These are phyloP conservation scores for Dendrocincla tyrannina DNA, from an alignment of 2,797 vertebrate species.

Conservation along the genomic window DNA sequence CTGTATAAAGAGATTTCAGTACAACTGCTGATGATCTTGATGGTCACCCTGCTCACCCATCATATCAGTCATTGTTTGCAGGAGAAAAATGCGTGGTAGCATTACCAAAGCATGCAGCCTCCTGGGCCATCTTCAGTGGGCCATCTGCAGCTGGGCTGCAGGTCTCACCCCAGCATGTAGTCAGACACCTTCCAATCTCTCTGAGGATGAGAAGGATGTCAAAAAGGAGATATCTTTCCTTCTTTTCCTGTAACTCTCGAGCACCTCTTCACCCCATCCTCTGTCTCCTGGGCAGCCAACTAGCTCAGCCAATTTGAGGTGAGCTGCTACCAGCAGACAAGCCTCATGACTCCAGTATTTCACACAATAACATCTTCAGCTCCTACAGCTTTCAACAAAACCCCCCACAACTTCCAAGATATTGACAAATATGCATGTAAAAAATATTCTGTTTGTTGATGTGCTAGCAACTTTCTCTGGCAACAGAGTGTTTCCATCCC, in stretches of 20 bases:
- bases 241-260: not conserved
- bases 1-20: not conserved
- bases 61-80: not conserved
- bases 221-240: not conserved
- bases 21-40: not conserved
- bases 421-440: not conserved
- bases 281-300: not conserved
- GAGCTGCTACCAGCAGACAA: not conserved
- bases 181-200: not conserved
- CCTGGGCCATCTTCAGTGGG: not conserved
- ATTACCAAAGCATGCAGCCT: not conserved
- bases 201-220: not conserved
- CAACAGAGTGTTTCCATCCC: not conserved
- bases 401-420: not conserved
- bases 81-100: not conserved
- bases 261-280: rapidly evolving
- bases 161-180: not conserved
- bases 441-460: not conserved
- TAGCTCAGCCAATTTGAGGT: not conserved
- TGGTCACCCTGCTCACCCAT: not conserved
- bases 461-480: not conserved
- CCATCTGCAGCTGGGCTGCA: not conserved
- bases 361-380: not conserved
- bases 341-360: rapidly evolving
- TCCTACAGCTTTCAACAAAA: not conserved